phyloP scores from a whole-genome alignment of 2,797 vertebrate species.

The Anolis apletophallus region DNA sequence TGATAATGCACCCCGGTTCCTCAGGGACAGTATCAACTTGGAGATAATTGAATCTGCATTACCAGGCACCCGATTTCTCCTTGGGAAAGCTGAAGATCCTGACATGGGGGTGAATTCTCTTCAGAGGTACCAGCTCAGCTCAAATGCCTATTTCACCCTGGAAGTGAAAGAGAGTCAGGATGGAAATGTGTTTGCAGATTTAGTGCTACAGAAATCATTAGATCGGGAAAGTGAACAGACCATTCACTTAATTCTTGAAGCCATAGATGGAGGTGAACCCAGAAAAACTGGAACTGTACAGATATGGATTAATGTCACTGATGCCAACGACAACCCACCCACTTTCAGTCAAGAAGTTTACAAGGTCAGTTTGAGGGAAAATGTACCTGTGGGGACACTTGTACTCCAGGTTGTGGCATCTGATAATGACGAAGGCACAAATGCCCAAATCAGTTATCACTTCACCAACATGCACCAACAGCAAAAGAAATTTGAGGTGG shows the following conservation, averaged over 20 bases:
- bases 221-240: slow-evolving; percentile 67
- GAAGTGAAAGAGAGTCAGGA: slow-evolving; percentile 68
- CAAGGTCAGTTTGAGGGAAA: slow-evolving; percentile 70
- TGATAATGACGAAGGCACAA: slow-evolving; percentile 66
- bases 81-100: slow-evolving; percentile 31
- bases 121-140: slow-evolving; percentile 21
- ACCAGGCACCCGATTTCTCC: background rate
- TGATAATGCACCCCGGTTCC: slow-evolving; percentile 77
- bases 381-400: slow-evolving; percentile 60
- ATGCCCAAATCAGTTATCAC: slow-evolving; percentile 64
- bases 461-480: slow-evolving; percentile 62
- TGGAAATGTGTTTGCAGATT: slow-evolving; percentile 75
- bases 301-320: slow-evolving; percentile 14
- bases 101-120: slow-evolving; percentile 35
- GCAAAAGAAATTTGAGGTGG: slow-evolving; percentile 36
- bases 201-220: slow-evolving; percentile 50
- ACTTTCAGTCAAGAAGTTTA: slow-evolving; percentile 12
- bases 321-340: too few species aligned
- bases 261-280: slow-evolving; percentile 23
- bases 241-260: slow-evolving; percentile 50
- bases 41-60: slow-evolving; percentile 56
- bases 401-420: slow-evolving; percentile 60
- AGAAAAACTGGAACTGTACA: slow-evolving; percentile 5
- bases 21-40: slow-evolving; percentile 67
- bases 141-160: slow-evolving; percentile 74